phyloP scores from a whole-genome alignment of 2,113 vertebrate genomes.

The Cheilinus undulatus region DNA sequence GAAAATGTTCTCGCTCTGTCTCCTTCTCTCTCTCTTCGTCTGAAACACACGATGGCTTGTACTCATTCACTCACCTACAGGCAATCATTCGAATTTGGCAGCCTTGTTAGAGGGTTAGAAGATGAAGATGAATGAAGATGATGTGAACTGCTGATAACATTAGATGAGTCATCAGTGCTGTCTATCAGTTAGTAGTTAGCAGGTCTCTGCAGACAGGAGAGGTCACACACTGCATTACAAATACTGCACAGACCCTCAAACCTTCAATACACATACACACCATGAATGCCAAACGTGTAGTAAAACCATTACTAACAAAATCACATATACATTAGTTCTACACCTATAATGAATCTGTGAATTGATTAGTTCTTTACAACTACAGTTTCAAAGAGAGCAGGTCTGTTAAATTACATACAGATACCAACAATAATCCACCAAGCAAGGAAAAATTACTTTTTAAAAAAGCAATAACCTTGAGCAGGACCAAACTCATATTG shows the following conservation, averaged over 20 bases:
- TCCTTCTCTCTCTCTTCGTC: background rate
- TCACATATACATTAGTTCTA: too few relatives aligned
- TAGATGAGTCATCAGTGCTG: constrained; percentile 63
- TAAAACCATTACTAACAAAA: background rate
- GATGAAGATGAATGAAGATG: constrained; percentile 56
- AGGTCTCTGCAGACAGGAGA: constrained; percentile 39
- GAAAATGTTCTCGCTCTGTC: constrained; percentile 31
- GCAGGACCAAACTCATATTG: too few relatives aligned
- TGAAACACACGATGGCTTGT: background rate
- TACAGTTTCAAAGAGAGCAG: too few relatives aligned
- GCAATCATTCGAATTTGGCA: constrained; percentile 43
- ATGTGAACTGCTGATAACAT: constrained; percentile 63
- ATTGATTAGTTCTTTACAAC: too few relatives aligned
- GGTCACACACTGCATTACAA: constrained; percentile 21
- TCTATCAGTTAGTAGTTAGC: constrained; percentile 69
- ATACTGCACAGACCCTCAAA: background rate
- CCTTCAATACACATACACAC: background rate
- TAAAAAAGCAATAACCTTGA: too few relatives aligned
- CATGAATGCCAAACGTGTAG: background rate
- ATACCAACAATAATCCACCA: too few relatives aligned
- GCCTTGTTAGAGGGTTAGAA: constrained; percentile 64
- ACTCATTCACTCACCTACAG: constrained; percentile 28
- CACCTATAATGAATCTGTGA: too few relatives aligned
- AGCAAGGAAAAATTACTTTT: too few relatives aligned
- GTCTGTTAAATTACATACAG: too few relatives aligned